phyloP scores from a whole-genome alignment of 2,113 vertebrate genomes.

The Microtus pennsylvanicus region DNA sequence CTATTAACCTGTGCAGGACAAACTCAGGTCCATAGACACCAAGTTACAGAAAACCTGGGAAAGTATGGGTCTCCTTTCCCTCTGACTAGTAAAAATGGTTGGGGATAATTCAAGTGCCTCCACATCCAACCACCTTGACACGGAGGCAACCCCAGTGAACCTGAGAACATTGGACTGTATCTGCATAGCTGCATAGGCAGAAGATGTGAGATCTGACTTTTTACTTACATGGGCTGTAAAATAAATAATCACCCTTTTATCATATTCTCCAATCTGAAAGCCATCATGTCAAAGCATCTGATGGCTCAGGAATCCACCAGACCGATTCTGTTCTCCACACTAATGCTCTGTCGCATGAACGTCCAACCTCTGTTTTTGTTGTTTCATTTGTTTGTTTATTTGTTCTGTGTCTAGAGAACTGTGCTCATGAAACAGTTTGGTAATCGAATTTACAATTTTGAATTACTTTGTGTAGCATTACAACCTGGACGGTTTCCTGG shows the following conservation, averaged over 20 bases:
- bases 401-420: neutral
- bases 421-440: neutral
- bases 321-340: neutral
- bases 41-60: neutral
- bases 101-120: no score
- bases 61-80: neutral
- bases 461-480: neutral
- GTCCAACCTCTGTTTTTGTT: neutral
- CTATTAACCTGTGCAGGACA: neutral
- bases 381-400: neutral
- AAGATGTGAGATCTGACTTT: neutral
- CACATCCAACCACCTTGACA: no score
- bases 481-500: neutral
- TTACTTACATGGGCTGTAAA: neutral
- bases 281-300: neutral
- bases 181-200: neutral
- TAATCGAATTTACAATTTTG: neutral
- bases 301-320: neutral
- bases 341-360: accelerated
- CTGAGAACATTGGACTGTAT: neutral
- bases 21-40: neutral
- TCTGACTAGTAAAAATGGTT: neutral
- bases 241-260: neutral
- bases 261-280: neutral
- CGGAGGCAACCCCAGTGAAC: neutral